These are phyloP conservation scores for Melangyna quadrimaculata DNA, from an alignment of 2,888 invertebrate species.

Conservation along the genomic window DNA sequence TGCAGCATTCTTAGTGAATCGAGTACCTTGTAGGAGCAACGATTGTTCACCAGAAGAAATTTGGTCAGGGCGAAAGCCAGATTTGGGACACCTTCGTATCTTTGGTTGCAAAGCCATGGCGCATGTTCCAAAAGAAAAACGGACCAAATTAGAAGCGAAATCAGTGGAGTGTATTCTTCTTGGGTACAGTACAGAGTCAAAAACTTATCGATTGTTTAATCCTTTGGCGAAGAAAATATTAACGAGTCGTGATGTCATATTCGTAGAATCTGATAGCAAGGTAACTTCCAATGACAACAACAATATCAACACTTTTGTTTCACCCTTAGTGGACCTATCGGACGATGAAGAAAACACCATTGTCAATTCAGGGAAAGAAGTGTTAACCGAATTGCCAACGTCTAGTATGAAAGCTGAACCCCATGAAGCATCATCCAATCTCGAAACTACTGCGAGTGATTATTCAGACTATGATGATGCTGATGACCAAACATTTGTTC, in stretches of 20 bases:
- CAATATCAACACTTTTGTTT: constrained; percentile 2
- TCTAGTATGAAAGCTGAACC: constrained; percentile 21
- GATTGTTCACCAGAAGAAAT: not conserved
- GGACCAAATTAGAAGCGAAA: not conserved
- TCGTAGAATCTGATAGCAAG: constrained; percentile 39
- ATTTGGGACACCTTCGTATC: not conserved
- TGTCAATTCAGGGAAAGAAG: constrained; percentile 26
- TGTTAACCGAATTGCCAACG: constrained; percentile 5
- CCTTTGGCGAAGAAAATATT: constrained; percentile 33
- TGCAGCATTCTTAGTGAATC: not conserved
- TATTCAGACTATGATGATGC: constrained; percentile 19
- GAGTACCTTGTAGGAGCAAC: not conserved
- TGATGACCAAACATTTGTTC: constrained; percentile 11
- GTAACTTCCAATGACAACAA: not conserved
- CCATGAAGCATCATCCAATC: not conserved
- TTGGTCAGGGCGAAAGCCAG: not conserved
- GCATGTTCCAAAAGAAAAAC: not conserved
- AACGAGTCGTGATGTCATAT: constrained; percentile 54
- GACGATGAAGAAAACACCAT: not conserved
- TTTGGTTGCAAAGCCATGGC: not conserved
- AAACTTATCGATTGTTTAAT: constrained; percentile 53
- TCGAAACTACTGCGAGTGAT: constrained; percentile 8
- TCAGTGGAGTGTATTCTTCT: constrained; percentile 55
- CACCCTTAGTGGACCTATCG: constrained; percentile 63
- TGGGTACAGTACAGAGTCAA: constrained; percentile 44